Percentiles rank a stretch among this genome's conserved stretches.
Evolutionary conservation across 2,797 vertebrate species (phyloP).

Genomic region (Cynodonichthys magdalenae): DNA sequence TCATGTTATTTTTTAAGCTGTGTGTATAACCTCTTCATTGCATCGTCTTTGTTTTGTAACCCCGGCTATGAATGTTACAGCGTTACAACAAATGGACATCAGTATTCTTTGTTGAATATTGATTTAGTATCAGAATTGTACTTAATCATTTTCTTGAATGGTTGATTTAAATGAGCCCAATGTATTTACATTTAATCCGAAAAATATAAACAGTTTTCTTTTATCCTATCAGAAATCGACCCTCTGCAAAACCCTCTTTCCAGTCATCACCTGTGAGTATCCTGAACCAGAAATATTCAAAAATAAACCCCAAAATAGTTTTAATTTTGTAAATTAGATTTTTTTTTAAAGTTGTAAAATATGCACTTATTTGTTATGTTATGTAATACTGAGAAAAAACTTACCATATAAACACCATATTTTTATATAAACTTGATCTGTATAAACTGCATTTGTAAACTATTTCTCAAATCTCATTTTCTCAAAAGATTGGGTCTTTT

Average conservation of each 20-base stretch:
- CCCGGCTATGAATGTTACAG: conserved; percentile 3
- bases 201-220: background rate
- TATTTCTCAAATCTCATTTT: too few species aligned
- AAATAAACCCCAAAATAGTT: background rate
- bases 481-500: too few species aligned
- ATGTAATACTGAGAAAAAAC: background rate
- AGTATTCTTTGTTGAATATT: too few species aligned
- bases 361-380: background rate
- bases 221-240: conserved; percentile 66
- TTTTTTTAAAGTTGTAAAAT: background rate
- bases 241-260: conserved; percentile 73
- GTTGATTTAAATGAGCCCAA: too few species aligned
- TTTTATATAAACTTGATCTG: background rate
- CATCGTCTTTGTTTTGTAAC: conserved; percentile 59
- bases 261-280: conserved; percentile 81
- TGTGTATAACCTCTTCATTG: conserved; percentile 21
- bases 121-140: too few species aligned
- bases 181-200: too few species aligned
- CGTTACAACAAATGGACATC: too few species aligned
- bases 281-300: background rate
- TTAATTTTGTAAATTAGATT: too few species aligned
- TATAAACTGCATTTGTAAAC: too few species aligned
- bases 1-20: conserved; percentile 5
- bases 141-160: too few species aligned
- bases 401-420: background rate